phyloP scores from a whole-genome alignment of 1,140 invertebrate genomes.

The Achatina immaculata region DNA sequence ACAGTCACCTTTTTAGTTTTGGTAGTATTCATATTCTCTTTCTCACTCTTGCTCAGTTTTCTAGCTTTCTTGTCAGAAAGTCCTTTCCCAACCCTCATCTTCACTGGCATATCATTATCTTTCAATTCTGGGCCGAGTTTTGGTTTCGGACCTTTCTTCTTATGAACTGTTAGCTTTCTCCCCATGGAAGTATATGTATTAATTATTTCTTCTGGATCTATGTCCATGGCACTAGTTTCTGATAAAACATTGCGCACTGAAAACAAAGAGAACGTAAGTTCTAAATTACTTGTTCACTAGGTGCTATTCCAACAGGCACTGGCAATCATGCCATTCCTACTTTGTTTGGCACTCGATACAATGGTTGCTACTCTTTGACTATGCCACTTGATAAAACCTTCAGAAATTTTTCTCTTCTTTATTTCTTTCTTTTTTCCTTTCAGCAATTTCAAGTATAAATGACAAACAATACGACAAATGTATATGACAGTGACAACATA shows the following conservation, averaged over 20 bases:
- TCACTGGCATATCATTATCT: slow-evolving; percentile 43
- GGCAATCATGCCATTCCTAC: no score
- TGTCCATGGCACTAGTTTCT: slow-evolving; percentile 67
- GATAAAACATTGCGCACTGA: slow-evolving; percentile 28
- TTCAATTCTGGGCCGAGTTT: slow-evolving; percentile 46
- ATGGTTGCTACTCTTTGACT: no score
- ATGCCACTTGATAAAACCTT: no score
- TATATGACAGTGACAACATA: no score
- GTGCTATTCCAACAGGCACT: no score
- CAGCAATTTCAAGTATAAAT: no score
- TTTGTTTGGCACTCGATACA: no score
- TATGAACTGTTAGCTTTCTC: slow-evolving; percentile 46
- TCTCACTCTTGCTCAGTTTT: slow-evolving; percentile 59
- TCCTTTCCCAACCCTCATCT: slow-evolving; percentile 48
- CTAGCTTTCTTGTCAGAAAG: slow-evolving; percentile 51
- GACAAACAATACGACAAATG: no score
- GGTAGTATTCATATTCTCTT: slow-evolving; percentile 56
- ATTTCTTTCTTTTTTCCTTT: no score
- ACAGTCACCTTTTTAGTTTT: slow-evolving; percentile 45
- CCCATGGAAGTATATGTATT: slow-evolving; percentile 52
- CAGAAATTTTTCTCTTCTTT: no score
- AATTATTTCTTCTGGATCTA: slow-evolving; percentile 60
- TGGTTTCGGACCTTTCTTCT: slow-evolving; percentile 47
- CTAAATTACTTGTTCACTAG: no score
- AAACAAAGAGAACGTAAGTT: no score